Base-by-base conservation (phyloP, 2,797 vertebrate species). In the Spinus pinus region DNA sequence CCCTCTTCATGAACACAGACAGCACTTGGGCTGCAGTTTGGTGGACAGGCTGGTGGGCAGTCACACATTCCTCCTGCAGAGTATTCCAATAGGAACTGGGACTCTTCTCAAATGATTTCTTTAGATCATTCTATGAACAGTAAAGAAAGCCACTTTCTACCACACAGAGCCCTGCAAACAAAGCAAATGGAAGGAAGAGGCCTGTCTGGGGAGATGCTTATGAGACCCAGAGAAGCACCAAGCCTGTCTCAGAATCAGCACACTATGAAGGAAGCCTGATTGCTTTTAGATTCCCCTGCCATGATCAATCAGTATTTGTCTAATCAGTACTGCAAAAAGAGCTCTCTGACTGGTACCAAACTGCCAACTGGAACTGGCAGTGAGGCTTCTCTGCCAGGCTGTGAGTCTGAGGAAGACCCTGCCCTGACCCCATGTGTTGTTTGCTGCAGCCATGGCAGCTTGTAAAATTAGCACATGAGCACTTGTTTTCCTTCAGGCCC, bases 391-490 rank as follows among this genome's bases (percentile, higher is more conserved):
- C 46, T 49, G 60, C 27, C 25, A 61, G 37, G 42, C 19, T 49
- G 39, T 39, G 44, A 37, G 39, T 19, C 28, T 24, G 67, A 73
- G 41, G 56, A 50, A 66, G 21, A 51, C n/a, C 53, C 62, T 24
- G 39, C 30, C 30, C 33, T 0, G 1, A 84, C 56, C 49, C 25
- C 89, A 84, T 10, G 6, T 8, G n/a, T 49, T 67, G 79, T 12
- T 64, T 25, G 23, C 57, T 64, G 74, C 31, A 71, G 61, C 56
- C 78, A 50, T 23, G 35, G 23, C 64, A 64, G 54, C 77, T 94
- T 93, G 62, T 81, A 93, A 91, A 95, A 96, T 92, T 75, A 95
- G 56, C 87, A 94, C 37, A 57, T 12, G 28, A 88, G 44, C 0
- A 0, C 70, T 81, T 75, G 58, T 58, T 92, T 87, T 79, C 80